phyloP scores from a whole-genome alignment of 2,888 invertebrate species.

The Leptinotarsa tumamoca region DNA sequence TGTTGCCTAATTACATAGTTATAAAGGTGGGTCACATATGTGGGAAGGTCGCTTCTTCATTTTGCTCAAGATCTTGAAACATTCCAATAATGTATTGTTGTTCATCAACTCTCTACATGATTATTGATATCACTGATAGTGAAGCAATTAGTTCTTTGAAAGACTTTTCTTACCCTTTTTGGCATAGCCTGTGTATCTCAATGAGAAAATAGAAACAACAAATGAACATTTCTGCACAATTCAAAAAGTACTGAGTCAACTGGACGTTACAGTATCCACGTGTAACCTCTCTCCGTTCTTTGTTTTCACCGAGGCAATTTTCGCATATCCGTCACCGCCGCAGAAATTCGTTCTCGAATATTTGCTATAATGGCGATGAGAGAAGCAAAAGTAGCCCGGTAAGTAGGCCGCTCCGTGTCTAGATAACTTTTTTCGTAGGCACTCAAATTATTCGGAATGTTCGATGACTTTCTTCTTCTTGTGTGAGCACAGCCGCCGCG shows the following conservation, averaged over 20 bases:
- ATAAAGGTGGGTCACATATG: too few relatives aligned
- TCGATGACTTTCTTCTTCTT: conserved; percentile 46
- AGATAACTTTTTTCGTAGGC: conserved; percentile 45
- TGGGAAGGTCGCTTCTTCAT: too few relatives aligned
- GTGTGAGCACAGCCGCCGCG: conserved; percentile 34
- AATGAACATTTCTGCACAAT: not conserved
- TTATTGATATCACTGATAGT: too few relatives aligned
- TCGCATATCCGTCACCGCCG: too few relatives aligned
- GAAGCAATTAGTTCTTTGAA: too few relatives aligned
- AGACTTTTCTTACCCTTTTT: too few relatives aligned
- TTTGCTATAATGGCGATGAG: conserved; percentile 21
- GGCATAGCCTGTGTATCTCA: too few relatives aligned
- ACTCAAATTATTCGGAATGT: conserved; percentile 47
- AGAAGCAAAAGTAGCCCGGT: conserved; percentile 30
- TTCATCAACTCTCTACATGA: too few relatives aligned
- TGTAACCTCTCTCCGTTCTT: not conserved
- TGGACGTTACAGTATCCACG: not conserved
- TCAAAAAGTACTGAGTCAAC: not conserved
- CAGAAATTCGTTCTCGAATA: conserved; percentile 12
- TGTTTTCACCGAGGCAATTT: not conserved
- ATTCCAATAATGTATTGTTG: too few relatives aligned
- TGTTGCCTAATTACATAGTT: too few relatives aligned
- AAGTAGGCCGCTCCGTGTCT: conserved; percentile 46
- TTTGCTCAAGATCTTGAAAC: too few relatives aligned
- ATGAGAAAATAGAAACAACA: not conserved